Percentiles rank a stretch among this genome's conserved stretches.
These are phyloP conservation scores for Megalonaias nervosa DNA, from an alignment of 1,140 invertebrate species.

Conservation along the genomic window DNA sequence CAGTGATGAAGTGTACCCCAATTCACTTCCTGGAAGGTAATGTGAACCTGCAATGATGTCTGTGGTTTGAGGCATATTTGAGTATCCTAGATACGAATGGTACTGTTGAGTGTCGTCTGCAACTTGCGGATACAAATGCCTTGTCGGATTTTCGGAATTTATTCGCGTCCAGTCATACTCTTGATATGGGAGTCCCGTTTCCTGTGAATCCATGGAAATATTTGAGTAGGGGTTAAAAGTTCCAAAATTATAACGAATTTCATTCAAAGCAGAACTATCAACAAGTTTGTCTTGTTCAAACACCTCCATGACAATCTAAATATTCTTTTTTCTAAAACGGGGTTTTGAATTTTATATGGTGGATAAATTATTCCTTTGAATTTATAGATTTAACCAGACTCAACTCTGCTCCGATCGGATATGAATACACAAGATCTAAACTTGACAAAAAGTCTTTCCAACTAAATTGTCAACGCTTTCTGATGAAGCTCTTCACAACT, in stretches of 20 bases:
- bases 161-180: slow-evolving; percentile 31
- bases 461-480: too few species aligned
- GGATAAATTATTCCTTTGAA: background rate
- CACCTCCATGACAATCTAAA: too few species aligned
- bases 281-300: background rate
- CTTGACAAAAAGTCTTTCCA: too few species aligned
- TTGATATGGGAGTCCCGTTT: slow-evolving; percentile 13
- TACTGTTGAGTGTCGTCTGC: slow-evolving; percentile 7
- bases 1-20: slow-evolving; percentile 19
- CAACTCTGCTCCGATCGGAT: too few species aligned
- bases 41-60: slow-evolving; percentile 10
- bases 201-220: slow-evolving; percentile 1
- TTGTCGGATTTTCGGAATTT: background rate
- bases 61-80: slow-evolving; percentile 14
- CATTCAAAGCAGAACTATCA: slow-evolving; percentile 1
- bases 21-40: slow-evolving; percentile 9
- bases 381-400: background rate
- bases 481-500: too few species aligned
- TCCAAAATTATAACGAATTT: slow-evolving; percentile 28
- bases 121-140: slow-evolving; percentile 8
- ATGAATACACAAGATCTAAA: too few species aligned
- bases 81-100: slow-evolving; percentile 14
- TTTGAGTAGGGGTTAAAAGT: slow-evolving; percentile 4
- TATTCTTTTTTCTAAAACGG: background rate
- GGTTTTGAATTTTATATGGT: background rate